Evolutionary conservation across 2,797 vertebrate genomes (phyloP).

Genomic region (Sebastes itinus): DNA sequence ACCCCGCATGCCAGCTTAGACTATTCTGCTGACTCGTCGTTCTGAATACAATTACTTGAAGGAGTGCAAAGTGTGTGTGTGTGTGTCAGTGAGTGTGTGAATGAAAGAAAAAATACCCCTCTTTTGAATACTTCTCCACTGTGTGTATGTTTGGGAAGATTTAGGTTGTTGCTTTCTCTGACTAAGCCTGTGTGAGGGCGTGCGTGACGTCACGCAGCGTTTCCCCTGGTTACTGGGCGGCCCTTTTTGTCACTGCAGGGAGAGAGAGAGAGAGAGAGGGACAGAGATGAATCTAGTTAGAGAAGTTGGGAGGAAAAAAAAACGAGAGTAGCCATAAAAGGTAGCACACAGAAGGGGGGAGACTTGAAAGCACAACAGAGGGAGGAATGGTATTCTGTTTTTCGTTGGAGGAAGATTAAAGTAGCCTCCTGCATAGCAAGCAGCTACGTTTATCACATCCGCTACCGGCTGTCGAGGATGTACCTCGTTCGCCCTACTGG

Average conservation of each 20-base stretch:
- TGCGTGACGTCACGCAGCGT: constrained; percentile 56
- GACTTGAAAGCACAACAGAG: constrained; percentile 9
- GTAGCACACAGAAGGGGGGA: not conserved
- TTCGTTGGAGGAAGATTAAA: constrained; percentile 30
- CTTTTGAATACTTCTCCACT: constrained; percentile 33
- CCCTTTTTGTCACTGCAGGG: constrained; percentile 25
- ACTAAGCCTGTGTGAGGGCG: constrained; percentile 57
- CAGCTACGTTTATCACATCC: constrained; percentile 9
- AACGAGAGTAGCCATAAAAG: not conserved
- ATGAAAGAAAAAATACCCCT: constrained; percentile 10
- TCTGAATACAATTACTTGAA: constrained; percentile 61
- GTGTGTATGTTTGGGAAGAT: constrained; percentile 23
- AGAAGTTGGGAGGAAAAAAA: constrained; percentile 3
- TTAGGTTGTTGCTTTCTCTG: constrained; percentile 47
- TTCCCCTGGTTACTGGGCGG: constrained; percentile 49
- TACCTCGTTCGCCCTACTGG: not conserved
- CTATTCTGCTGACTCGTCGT: constrained; percentile 68
- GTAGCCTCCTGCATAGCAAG: not conserved
- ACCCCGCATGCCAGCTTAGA: constrained; percentile 59
- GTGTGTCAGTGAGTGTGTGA: constrained; percentile 35
- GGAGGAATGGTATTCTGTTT: not conserved
- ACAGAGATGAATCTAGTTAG: constrained; percentile 22
- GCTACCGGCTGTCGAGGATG: not conserved
- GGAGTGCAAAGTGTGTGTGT: constrained; percentile 25
- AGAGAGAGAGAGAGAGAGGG: not conserved